These are phyloP conservation scores for Pelosia muscerda DNA, from an alignment of 2,888 invertebrate genomes.

Conservation along the genomic window DNA sequence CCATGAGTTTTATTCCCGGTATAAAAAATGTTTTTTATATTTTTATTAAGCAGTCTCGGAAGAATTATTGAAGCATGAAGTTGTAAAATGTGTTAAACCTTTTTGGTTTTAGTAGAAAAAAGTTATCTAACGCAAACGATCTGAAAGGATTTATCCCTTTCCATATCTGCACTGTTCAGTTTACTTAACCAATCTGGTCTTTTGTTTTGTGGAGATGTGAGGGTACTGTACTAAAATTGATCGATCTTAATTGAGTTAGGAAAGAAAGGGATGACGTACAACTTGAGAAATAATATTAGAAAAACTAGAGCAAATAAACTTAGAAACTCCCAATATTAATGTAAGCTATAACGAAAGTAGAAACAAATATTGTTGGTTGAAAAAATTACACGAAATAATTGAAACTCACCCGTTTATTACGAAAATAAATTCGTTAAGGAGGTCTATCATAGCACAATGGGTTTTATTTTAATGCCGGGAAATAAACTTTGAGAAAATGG, in stretches of 20 bases:
- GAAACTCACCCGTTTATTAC: too few species aligned
- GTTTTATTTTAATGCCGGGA: too few species aligned
- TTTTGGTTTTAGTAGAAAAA: background rate
- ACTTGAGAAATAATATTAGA: background rate
- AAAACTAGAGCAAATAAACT: background rate
- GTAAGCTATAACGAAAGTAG: too few species aligned
- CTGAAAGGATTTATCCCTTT: background rate
- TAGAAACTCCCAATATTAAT: background rate
- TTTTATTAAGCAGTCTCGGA: slow-evolving; percentile 10
- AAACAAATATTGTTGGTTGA: too few species aligned
- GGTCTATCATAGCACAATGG: too few species aligned
- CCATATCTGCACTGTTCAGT: background rate
- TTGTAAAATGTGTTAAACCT: background rate
- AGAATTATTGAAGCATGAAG: slow-evolving; percentile 1
- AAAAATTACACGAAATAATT: too few species aligned
- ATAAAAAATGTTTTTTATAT: slow-evolving; percentile 17
- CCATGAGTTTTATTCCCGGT: slow-evolving; percentile 20
- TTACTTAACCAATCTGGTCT: background rate
- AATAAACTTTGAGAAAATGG: too few species aligned
- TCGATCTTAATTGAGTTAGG: too few species aligned
- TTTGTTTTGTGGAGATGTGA: background rate
- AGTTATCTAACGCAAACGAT: background rate
- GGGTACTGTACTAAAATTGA: background rate
- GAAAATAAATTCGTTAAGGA: too few species aligned
- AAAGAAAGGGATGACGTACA: too few species aligned